Evolutionary conservation across 2,797 vertebrate genomes (phyloP), one percentile per base, ranked within the genome.

Genomic region (Acanthurus lineatus): DNA sequence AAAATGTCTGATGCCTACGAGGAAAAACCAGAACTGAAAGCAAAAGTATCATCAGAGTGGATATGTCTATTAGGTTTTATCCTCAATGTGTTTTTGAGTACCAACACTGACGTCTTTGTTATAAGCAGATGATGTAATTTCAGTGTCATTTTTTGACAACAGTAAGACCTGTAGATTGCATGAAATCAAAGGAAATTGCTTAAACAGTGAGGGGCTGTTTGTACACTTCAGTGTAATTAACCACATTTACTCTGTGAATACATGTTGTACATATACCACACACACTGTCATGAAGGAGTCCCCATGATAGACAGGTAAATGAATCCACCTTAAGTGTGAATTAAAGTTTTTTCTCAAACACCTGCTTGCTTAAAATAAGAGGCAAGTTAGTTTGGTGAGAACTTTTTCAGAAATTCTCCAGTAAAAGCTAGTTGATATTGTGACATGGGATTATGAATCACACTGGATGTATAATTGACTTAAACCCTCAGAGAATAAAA

Each of bases 321-420:
- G 17, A 52, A 0, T 60, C 58, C 53, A 38, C 63, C 35, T 9
- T 57, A 16, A n/a, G 69, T 48, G 71, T 77, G 73, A 78, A 60
- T 75, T 73, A 67, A 49, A 66, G 48, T 19, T 49, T 35, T 35
- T 83, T 73, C 52, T 53, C 80, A 60, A 67, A 69, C 73, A 79
- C 57, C 48, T 79, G 77, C 79, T 73, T 73, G 69, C 79, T 69
- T 84, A 73, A 73, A 71, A 81, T 73, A 63, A 52, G 19, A 81
- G 52, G 19, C 16, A 35, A 81, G 68, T 88, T 83, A 80, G 44
- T 42, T 60, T 49, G 20, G 22, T 28, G 44, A 86, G 58, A 76
- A 53, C 40, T 56, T 79, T 32, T 79, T 63, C 60, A 58, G 70
- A 77, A 74, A 75, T 64, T 74, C 60, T 45, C 47, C 20, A 70